Evolutionary conservation across 1,140 invertebrate species (phyloP).

Genomic region (Brachystomella parvula): DNA sequence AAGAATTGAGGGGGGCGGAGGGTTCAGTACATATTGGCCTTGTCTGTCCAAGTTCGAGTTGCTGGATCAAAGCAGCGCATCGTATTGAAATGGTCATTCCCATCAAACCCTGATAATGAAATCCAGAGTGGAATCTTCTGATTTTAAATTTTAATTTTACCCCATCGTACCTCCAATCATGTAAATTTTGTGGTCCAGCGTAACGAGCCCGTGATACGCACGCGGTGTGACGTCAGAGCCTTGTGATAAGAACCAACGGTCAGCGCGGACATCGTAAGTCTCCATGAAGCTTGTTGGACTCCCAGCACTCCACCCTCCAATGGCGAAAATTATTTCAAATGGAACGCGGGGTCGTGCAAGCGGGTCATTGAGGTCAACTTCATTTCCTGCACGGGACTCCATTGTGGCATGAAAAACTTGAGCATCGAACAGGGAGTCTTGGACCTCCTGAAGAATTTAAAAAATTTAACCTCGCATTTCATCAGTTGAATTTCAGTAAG

Average conservation of each 20-base stretch:
- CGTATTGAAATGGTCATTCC: slow-evolving; percentile 62
- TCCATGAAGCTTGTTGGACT: slow-evolving; percentile 59
- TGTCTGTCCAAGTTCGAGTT: slow-evolving; percentile 55
- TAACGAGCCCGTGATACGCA: slow-evolving; percentile 65
- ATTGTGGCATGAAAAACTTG: slow-evolving; percentile 51
- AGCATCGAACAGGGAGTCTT: slow-evolving; percentile 30
- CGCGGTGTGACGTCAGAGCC: slow-evolving; percentile 55
- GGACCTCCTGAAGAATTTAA: slow-evolving; percentile 17
- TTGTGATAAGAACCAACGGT: slow-evolving; percentile 52
- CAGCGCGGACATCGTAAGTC: slow-evolving; percentile 40
- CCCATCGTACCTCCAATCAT: slow-evolving; percentile 54
- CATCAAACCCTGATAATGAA: slow-evolving; percentile 47
- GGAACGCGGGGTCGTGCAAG: slow-evolving; percentile 57
- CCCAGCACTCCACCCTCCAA: slow-evolving; percentile 64
- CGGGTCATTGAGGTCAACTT: slow-evolving; percentile 51
- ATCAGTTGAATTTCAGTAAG: background rate
- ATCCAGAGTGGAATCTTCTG: no score
- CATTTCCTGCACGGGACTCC: slow-evolving; percentile 49
- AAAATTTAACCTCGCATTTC: background rate
- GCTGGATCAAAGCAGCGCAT: slow-evolving; percentile 58
- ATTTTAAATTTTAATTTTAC: background rate
- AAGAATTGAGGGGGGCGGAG: no score
- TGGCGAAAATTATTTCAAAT: slow-evolving; percentile 59
- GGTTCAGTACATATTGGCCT: slow-evolving; percentile 67
- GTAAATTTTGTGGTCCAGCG: slow-evolving; percentile 60